Evolutionary conservation across 2,113 vertebrate genomes (phyloP).

Genomic region (Agelaius phoeniceus): DNA sequence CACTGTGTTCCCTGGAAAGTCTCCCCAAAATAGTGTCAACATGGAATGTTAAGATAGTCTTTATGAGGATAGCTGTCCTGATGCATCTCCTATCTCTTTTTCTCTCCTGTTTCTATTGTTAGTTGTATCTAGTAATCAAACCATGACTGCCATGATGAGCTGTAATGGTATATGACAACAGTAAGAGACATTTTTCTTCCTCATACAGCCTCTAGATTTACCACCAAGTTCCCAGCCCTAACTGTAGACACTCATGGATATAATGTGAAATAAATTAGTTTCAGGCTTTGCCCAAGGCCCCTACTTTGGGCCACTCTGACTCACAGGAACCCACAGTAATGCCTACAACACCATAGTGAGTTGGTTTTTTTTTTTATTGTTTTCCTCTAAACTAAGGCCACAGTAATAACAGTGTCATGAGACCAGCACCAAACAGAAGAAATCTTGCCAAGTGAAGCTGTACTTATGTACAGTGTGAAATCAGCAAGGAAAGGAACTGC

Average conservation of each 20-base stretch:
- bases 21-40: background rate
- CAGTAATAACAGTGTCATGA: slow-evolving; percentile 30
- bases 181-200: background rate
- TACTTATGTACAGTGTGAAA: background rate
- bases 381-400: slow-evolving; percentile 6
- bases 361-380: background rate
- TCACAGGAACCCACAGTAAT: background rate
- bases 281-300: background rate
- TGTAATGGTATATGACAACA: background rate
- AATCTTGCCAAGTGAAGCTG: slow-evolving; percentile 17
- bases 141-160: background rate
- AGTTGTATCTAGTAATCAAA: background rate
- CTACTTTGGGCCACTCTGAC: background rate
- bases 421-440: background rate
- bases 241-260: background rate
- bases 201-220: background rate
- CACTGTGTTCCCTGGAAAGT: background rate
- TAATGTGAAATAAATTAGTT: background rate
- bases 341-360: background rate
- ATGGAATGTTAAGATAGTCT: background rate
- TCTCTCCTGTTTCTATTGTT: background rate
- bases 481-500: slow-evolving; percentile 17
- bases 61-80: background rate
- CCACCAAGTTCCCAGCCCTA: background rate
- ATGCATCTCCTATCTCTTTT: background rate